A percentile compares a stretch with the other conserved stretches of the same genome.
Evolutionary conservation across 2,888 invertebrate genomes (phyloP).

Genomic region (Orthosia gothica): DNA sequence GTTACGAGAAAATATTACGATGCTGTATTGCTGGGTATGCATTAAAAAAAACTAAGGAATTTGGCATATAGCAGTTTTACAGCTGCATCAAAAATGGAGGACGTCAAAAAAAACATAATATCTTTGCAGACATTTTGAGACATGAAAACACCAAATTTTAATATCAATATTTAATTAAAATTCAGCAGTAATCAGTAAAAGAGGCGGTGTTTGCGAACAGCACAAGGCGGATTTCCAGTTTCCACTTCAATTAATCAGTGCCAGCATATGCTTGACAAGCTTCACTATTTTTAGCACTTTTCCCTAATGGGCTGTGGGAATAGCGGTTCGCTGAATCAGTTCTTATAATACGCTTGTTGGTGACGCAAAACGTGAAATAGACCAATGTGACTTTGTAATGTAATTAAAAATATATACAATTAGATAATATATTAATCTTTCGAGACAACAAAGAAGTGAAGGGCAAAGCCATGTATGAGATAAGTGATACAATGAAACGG

Average conservation of each 20-base stretch:
- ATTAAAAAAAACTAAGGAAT: slow-evolving; percentile 1
- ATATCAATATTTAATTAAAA: slow-evolving; percentile 53
- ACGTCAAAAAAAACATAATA: background rate
- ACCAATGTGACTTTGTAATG: slow-evolving; percentile 8
- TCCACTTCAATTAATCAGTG: slow-evolving; percentile 76
- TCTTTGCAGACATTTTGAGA: background rate
- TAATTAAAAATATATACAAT: slow-evolving; percentile 9
- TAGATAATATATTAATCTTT: slow-evolving; percentile 32
- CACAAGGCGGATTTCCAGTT: slow-evolving; percentile 68
- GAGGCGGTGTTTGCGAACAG: slow-evolving; percentile 53
- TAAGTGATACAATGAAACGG: slow-evolving; percentile 51
- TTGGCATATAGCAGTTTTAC: background rate
- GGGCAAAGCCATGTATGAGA: slow-evolving; percentile 31
- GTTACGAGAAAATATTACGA: slow-evolving; percentile 21
- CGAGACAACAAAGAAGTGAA: slow-evolving; percentile 33
- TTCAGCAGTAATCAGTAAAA: slow-evolving; percentile 50
- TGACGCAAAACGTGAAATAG: slow-evolving; percentile 57
- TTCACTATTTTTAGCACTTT: slow-evolving; percentile 68
- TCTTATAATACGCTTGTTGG: slow-evolving; percentile 65
- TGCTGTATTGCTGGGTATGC: background rate
- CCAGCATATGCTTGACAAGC: slow-evolving; percentile 68
- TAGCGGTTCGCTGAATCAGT: slow-evolving; percentile 64
- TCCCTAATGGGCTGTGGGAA: slow-evolving; percentile 68
- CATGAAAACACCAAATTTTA: background rate
- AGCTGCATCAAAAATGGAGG: background rate